Conservation (phyloP, 2,113 vertebrate species). For the Ageneiosus marmoratus region DNA sequence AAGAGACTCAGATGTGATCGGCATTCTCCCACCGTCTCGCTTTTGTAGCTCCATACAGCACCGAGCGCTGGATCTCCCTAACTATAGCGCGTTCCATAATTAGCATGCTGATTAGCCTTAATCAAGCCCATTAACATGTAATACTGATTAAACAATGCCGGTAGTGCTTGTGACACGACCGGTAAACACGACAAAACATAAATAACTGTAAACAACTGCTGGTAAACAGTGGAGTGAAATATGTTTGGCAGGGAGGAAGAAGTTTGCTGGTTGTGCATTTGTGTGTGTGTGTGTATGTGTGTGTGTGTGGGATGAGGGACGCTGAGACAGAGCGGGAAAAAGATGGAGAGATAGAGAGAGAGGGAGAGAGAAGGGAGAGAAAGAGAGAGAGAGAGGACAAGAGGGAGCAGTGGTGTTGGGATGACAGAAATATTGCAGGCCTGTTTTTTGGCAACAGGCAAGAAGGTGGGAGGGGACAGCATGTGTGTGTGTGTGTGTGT, state of each 20-base stretch:
- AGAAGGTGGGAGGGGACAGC: constrained; percentile 57
- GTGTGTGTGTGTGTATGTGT: neutral
- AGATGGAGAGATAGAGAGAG: neutral
- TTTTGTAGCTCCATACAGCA: constrained; percentile 3
- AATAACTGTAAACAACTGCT: constrained; percentile 38
- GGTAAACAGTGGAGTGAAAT: constrained; percentile 26
- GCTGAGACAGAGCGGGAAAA: neutral
- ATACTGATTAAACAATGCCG: constrained; percentile 45
- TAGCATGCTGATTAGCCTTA: constrained; percentile 46
- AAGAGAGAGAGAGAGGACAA: constrained; percentile 34
- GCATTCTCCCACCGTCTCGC: neutral
- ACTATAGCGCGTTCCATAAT: constrained; percentile 43
- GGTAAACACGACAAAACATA: constrained; percentile 36
- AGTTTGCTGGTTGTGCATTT: constrained; percentile 14
- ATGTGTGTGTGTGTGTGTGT: constrained; percentile 53
- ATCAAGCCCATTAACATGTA: constrained; percentile 48
- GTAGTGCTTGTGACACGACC: constrained; percentile 29
- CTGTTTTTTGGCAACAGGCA: constrained; percentile 85
- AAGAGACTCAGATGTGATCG: constrained; percentile 29
- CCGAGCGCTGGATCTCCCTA: constrained; percentile 32
- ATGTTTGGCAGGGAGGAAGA: constrained; percentile 32
- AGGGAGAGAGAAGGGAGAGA: constrained; percentile 42
- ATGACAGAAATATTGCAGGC: constrained; percentile 84
- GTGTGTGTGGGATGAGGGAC: neutral
- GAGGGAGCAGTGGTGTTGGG: constrained; percentile 62